Base-by-base conservation (phyloP, 2,113 vertebrate genomes). In the Fregata magnificens region DNA sequence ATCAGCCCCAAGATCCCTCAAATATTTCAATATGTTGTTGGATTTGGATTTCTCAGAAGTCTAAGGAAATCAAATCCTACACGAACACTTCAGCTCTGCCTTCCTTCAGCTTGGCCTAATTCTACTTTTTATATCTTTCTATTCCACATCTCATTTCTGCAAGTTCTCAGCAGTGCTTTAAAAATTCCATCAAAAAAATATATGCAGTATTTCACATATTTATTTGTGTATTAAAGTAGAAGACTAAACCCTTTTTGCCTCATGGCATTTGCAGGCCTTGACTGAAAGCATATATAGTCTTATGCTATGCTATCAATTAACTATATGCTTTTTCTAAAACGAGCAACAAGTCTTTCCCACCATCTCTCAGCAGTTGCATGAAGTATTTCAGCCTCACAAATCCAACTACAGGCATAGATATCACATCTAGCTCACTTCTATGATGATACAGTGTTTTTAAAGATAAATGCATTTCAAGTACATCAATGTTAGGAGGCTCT, bases 301-400 rank as follows among this genome's bases (percentile, higher is more conserved):
- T 24, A 31, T 0, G 0, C n/a, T 12, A 1, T 6, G 13, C 73
- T 52, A 32, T 24, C 42, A 74, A 38, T 38, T 50, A 76, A n/a
- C 45, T 4, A 8, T 1, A 19, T 7, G 13, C 50, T 67, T 26
- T n/a, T 40, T 62, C 69, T 63, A 93, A 74, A 80, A 28, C 0
- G 1, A 86, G 55, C 72, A 90, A 49, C 38, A 38, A 49, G 24
- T 32, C 24, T 26, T 49, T 10, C 76, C 25, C 36, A 58, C 56
- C 42, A 28, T 20, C 45, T 32, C 74, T 13, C 24, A 31, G 38
- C 1, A 1, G 40, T 19, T 85, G n/a, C 62, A 62, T 71, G 5
- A 58, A 36, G 59, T 2, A 25, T 29, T 66, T 32, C 26, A 83
- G 74, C 55, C 76, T 84, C 80, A 63, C 31, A 84, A 59, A 78